Conservation (phyloP, 2,797 vertebrate species). For the Macropodus opercularis region DNA sequence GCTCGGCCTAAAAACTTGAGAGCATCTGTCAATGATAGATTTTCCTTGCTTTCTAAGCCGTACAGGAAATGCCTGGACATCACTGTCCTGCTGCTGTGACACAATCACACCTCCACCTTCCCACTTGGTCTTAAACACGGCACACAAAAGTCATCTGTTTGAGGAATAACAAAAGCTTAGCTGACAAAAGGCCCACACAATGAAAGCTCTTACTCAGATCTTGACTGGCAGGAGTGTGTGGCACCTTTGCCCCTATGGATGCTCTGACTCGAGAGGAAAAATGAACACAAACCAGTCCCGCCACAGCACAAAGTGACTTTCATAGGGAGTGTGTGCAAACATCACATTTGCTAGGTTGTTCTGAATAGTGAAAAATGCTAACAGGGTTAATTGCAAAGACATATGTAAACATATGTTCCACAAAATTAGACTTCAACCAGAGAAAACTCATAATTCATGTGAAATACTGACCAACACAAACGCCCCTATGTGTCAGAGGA, state of each 20-base stretch:
- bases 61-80: conserved; percentile 49
- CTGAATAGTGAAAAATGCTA: conserved; percentile 40
- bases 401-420: conserved; percentile 28
- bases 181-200: conserved; percentile 23
- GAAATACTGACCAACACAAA: conserved; percentile 39
- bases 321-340: conserved; percentile 45
- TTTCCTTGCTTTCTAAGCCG: conserved; percentile 27
- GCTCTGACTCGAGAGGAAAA: conserved; percentile 25
- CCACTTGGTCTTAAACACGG: background rate
- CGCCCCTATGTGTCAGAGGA: conserved; percentile 41
- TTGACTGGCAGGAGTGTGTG: conserved; percentile 24
- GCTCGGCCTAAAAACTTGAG: background rate
- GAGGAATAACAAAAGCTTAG: conserved; percentile 22
- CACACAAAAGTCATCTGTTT: conserved; percentile 4
- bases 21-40: conserved; percentile 15
- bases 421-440: conserved; percentile 27
- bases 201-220: conserved; percentile 28
- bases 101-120: conserved; percentile 5
- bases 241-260: conserved; percentile 9
- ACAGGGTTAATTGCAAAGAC: conserved; percentile 20
- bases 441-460: conserved; percentile 54
- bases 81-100: conserved; percentile 6
- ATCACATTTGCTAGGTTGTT: conserved; percentile 30
- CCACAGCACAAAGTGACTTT: conserved; percentile 28
- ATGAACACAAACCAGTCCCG: conserved; percentile 37